A percentile compares a stretch with the other conserved stretches of the same genome.
phyloP scores from a whole-genome alignment of 2,888 invertebrate genomes.

The Coleophora deauratella region DNA sequence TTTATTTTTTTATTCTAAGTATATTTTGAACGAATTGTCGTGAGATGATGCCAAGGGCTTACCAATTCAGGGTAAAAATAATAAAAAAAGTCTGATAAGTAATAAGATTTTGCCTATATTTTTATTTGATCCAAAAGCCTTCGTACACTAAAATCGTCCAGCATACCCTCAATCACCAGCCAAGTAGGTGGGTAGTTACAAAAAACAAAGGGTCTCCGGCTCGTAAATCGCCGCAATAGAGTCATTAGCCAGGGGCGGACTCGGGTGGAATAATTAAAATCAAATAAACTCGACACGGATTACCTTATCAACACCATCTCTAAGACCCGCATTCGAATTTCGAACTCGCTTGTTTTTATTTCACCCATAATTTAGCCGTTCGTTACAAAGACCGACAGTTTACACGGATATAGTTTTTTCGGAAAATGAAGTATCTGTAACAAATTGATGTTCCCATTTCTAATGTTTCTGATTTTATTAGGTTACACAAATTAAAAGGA shows the following conservation, averaged over 20 bases:
- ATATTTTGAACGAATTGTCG: too few species aligned
- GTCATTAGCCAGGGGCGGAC: constrained; percentile 70
- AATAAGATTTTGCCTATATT: too few species aligned
- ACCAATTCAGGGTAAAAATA: too few species aligned
- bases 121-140: too few species aligned
- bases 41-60: too few species aligned
- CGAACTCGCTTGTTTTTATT: constrained; percentile 46
- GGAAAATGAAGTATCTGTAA: constrained; percentile 10
- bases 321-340: constrained; percentile 13
- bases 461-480: too few species aligned
- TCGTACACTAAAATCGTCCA: too few species aligned
- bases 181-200: constrained; percentile 36
- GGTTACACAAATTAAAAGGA: too few species aligned
- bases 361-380: constrained; percentile 33
- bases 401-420: constrained; percentile 30
- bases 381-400: constrained; percentile 22
- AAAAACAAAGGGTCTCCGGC: constrained; percentile 53
- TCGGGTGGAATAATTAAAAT: constrained; percentile 68
- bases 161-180: constrained; percentile 38
- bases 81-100: too few species aligned
- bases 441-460: constrained; percentile 9
- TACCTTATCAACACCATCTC: constrained; percentile 59
- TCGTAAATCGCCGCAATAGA: constrained; percentile 65
- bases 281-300: constrained; percentile 70
- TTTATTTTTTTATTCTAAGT: too few species aligned